phyloP scores from a whole-genome alignment of 2,113 vertebrate genomes.

The Pteropus alecto region DNA sequence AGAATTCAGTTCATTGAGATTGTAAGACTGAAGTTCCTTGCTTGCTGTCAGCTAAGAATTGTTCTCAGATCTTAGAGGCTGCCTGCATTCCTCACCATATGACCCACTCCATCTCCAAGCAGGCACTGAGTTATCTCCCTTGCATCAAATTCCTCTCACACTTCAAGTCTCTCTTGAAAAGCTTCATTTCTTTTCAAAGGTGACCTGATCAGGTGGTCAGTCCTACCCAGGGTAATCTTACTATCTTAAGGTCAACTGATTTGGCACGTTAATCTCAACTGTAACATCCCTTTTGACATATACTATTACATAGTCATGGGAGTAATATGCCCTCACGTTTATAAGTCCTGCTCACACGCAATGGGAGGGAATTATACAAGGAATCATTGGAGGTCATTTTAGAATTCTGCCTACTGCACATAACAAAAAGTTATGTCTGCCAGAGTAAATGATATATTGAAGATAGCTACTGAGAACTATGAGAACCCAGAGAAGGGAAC shows the following conservation, averaged over 20 bases:
- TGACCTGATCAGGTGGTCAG: neutral
- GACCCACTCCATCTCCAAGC: neutral
- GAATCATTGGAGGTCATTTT: neutral
- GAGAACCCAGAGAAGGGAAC: neutral
- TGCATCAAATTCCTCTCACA: neutral
- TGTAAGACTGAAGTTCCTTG: neutral
- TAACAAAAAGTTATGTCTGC: neutral
- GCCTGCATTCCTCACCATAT: neutral
- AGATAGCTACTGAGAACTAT: neutral
- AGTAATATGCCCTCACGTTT: neutral
- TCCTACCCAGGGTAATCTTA: neutral
- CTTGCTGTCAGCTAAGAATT: neutral
- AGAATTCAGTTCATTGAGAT: neutral
- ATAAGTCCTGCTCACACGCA: neutral
- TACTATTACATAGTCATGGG: neutral
- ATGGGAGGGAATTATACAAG: neutral
- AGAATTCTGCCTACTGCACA: neutral
- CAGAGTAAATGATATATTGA: neutral
- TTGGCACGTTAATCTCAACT: neutral
- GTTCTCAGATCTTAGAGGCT: neutral
- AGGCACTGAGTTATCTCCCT: neutral
- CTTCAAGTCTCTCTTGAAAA: constrained; percentile 3
- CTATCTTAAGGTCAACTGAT: neutral
- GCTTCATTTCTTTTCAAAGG: neutral
- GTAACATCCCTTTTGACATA: neutral